Evolutionary conservation across 2,888 invertebrate species (phyloP), one percentile per base, ranked within the genome.

Genomic region (Euzetes globulus): DNA sequence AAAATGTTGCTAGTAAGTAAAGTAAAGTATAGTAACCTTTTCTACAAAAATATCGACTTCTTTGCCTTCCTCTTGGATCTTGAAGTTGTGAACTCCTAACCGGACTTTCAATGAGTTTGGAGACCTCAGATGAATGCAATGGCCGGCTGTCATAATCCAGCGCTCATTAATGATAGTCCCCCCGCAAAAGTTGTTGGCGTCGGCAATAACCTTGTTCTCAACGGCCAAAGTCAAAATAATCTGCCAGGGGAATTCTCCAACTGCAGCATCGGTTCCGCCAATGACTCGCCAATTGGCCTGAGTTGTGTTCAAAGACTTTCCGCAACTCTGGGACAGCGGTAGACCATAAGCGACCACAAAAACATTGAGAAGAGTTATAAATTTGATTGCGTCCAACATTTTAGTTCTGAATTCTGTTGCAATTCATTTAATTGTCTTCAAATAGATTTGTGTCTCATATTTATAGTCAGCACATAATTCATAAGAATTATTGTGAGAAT

Each of bases 91-190:
- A 2, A 68, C 68, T 9, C 68, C 68, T 17, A 68, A 41, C 13
- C 45, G 19, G 7, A 45, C 68, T 41, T 41, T 41, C 41, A 41
- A 11, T 13, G 7, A 13, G 41, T 4, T 41, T 4, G 6, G 11
- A 1, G 6, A 9, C 41, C 41, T 41, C 7, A 9, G 41, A 41
- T 41, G 5, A 41, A 68, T 22, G 22, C 68, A 68, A 41, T 68
- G 68, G 13, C 19, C 68, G 4, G 68, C 68, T 4, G 41, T 68
- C 22, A 68, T 2, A 3, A 68, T 37, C 68, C 68, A 68, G 3
- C 37, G 19, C 19, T 68, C 68, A 41, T n/a, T 41, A 9, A 68
- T 45, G 17, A 68, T 68, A 68, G 68, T 68, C 1, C 68, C 68
- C n/a, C 68, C 68, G 22, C 68, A 68, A 15, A 19, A 22, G 41